Base-by-base conservation (phyloP, 2,113 vertebrate genomes). In the Oriolus oriolus region DNA sequence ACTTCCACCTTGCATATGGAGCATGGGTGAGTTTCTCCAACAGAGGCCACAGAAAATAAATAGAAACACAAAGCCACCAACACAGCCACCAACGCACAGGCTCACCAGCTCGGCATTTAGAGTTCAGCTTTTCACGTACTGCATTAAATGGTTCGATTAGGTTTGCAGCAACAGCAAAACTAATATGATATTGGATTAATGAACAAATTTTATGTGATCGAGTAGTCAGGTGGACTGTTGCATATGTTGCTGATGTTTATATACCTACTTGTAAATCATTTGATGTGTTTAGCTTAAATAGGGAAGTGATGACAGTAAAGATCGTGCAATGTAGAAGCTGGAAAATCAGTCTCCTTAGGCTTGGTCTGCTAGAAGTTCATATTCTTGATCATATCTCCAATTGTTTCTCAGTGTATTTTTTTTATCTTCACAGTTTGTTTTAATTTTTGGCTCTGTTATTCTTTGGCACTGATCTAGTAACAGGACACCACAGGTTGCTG, bases 361-460 rank as follows among this genome's bases (percentile, higher is more conserved):
- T 59, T 88, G 44, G 10, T 84, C 71, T 91, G n/a, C 13, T 83
- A 30, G 41, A 81, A 71, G 41, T 19, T 65, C 57, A 22, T 78
- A 64, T 52, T 35, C n/a, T 70, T 91, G 12, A 73, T 92, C 89
- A 24, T 28, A 84, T n/a, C 37, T 66, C 61, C 61, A 41, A 44
- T 71, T 91, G 33, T 75, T 61, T 68, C 63, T 70, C 68, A 21
- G 23, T 44, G n/a, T 86, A 49, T 69, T 91, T 84, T 84, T 88
- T 69, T 69, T 78, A 54, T 79, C 66, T 52, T 94, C 45, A 47
- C n/a, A 41, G 47, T 89, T 95, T 93, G 53, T 78, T 93, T 87
- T 76, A 31, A 59, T 77, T 90, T 90, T 93, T 85, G 77, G 21
- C 76, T 94, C 2, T 0, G 24, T 83, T 70, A 68, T n/a, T 59